Percentiles rank a stretch among this genome's conserved stretches.
Conservation (phyloP, 2,797 vertebrate species). For the Limnodromus scolopaceus region DNA sequence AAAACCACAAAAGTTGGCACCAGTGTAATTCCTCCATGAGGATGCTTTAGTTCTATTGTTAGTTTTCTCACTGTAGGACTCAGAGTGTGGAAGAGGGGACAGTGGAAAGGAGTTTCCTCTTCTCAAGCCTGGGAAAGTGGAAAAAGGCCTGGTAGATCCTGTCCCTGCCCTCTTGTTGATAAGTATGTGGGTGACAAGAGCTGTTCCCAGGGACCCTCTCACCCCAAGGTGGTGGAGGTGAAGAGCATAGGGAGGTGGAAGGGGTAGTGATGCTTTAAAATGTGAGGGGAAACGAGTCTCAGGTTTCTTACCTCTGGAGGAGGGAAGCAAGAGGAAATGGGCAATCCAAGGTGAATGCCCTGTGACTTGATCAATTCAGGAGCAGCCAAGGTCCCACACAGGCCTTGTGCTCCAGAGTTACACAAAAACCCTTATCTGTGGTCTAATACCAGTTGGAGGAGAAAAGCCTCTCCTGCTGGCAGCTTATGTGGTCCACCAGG, state of each 20-base stretch:
- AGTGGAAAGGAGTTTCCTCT: not conserved
- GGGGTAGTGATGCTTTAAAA: not conserved
- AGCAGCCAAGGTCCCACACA: fast-evolving
- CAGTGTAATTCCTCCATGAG: not conserved
- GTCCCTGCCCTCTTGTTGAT: not conserved
- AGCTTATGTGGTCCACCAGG: not conserved
- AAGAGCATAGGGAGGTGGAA: not conserved
- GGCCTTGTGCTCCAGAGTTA: not conserved
- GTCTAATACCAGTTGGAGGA: not conserved
- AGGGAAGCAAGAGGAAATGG: not conserved
- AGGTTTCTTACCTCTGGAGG: not conserved
- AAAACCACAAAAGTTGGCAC: not conserved
- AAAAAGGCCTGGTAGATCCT: not conserved
- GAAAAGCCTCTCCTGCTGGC: not conserved
- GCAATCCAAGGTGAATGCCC: not conserved
- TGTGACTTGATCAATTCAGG: not conserved
- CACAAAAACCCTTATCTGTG: not conserved
- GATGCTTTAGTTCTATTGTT: not conserved
- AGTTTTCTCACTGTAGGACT: not conserved
- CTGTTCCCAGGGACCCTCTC: not conserved
- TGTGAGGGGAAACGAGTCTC: not conserved
- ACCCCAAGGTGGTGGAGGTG: not conserved
- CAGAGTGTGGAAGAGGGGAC: not conserved
- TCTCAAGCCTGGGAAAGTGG: not conserved
- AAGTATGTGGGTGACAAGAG: fast-evolving